These are phyloP conservation scores for Plodia interpunctella DNA, from an alignment of 1,140 invertebrate species.

Conservation along the genomic window DNA sequence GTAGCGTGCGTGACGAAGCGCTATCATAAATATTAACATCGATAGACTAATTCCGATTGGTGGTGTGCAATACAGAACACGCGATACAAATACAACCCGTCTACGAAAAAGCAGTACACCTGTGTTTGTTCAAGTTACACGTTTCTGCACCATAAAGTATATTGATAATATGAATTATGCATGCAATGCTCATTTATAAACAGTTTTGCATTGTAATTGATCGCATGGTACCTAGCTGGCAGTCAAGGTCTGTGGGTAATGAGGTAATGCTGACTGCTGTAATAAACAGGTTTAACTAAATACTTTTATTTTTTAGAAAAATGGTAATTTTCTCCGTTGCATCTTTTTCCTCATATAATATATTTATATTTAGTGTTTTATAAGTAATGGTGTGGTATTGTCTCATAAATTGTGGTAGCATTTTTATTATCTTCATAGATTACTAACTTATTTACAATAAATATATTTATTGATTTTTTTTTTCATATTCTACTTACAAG, in stretches of 20 bases:
- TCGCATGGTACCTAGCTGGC: not conserved
- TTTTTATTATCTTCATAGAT: too few relatives aligned
- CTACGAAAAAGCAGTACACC: not conserved
- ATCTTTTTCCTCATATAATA: too few relatives aligned
- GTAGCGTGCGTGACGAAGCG: not conserved
- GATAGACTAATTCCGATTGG: not conserved
- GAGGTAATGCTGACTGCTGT: not conserved
- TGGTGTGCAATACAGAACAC: constrained; percentile 2
- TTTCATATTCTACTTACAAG: too few relatives aligned
- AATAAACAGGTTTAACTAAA: not conserved
- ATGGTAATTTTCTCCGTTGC: too few relatives aligned
- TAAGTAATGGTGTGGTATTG: too few relatives aligned
- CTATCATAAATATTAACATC: not conserved
- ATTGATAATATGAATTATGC: not conserved
- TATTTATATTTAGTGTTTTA: too few relatives aligned
- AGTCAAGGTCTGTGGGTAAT: not conserved
- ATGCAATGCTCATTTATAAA: not conserved
- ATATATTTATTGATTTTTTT: too few relatives aligned
- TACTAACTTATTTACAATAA: too few relatives aligned
- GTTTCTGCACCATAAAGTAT: not conserved
- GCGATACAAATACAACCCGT: not conserved
- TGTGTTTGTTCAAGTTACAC: constrained; percentile 1
- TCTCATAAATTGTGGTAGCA: too few relatives aligned
- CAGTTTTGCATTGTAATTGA: not conserved
- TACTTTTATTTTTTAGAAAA: too few relatives aligned